Evolutionary conservation across 2,113 vertebrate genomes (phyloP), one percentile per base, ranked within the genome.

Genomic region (Polypterus senegalus): DNA sequence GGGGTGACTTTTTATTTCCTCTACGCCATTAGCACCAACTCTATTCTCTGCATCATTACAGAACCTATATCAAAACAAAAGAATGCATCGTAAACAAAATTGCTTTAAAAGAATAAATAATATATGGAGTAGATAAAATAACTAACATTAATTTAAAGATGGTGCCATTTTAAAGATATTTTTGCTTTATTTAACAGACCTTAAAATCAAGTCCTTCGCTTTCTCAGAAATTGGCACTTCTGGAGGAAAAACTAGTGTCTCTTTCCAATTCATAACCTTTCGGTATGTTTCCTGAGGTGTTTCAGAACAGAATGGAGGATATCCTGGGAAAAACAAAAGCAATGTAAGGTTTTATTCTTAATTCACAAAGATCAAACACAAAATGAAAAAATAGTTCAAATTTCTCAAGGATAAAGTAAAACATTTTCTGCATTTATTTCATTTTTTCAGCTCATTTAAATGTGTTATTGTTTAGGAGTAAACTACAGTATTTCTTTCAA

Each of bases 251-350:
- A 91, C 86, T 43, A 99, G 77, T 0, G 96, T 99, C 80, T 98
- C 96, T 77, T 94, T 94, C 96, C 96, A 99, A 81, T 93, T 97
- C 96, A 98, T 99, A 65, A 99, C 95, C 79, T 99, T 99, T 71
- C 94, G 88, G 56, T 99, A 99, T 0, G 96, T 98, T 78, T 99
- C 96, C 67, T 99, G 96, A 1, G 96, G 96, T 0, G 93, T 97
- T 85, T 99, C 96, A 0, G 96, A 99, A 75, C 96, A 99, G 82
- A 98, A 99, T 2, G 96, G 96, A 8, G 96, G 96, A 67, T 98
- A 99, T 46, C 96, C 96, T 99, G 75, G 60, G 44, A 73, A 27
- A 59, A 4, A 49, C 52, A 54, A 3, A 27, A 27, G 2, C 27
- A 27, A 27, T 27, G 27, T 27, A 27, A 27, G 27, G 27, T 27